Evolutionary conservation across 1,140 invertebrate genomes (phyloP).

Genomic region (Sesamia nonagrioides): DNA sequence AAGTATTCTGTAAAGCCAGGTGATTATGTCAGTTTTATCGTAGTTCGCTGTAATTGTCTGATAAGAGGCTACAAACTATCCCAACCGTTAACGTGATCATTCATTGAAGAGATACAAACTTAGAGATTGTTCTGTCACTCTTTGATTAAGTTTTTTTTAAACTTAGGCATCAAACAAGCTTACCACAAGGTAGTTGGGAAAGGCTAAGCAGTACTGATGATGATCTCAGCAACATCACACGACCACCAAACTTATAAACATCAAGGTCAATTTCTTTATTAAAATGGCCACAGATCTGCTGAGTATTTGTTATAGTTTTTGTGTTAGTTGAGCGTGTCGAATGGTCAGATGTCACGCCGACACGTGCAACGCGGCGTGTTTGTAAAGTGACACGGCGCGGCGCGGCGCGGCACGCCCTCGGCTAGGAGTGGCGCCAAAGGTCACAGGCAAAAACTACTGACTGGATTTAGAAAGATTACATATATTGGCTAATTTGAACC

Average conservation of each 20-base stretch:
- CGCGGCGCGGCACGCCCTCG: neutral
- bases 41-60: neutral
- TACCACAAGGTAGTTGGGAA: no score
- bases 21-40: constrained; percentile 4
- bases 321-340: constrained; percentile 12
- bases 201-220: no score
- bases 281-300: neutral
- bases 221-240: no score
- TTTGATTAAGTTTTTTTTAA: no score
- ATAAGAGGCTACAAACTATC: neutral
- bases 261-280: neutral
- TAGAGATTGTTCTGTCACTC: no score
- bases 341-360: constrained; percentile 23
- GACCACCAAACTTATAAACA: no score
- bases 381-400: constrained; percentile 41
- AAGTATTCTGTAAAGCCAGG: neutral
- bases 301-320: constrained; percentile 33
- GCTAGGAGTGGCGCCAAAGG: constrained; percentile 4
- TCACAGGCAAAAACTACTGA: neutral
- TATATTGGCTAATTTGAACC: neutral
- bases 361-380: neutral
- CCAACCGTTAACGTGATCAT: neutral
- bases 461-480: neutral
- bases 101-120: neutral
- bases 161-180: no score